These are phyloP conservation scores for Tenthredo distinguenda DNA, from an alignment of 2,888 invertebrate species.

Conservation along the genomic window DNA sequence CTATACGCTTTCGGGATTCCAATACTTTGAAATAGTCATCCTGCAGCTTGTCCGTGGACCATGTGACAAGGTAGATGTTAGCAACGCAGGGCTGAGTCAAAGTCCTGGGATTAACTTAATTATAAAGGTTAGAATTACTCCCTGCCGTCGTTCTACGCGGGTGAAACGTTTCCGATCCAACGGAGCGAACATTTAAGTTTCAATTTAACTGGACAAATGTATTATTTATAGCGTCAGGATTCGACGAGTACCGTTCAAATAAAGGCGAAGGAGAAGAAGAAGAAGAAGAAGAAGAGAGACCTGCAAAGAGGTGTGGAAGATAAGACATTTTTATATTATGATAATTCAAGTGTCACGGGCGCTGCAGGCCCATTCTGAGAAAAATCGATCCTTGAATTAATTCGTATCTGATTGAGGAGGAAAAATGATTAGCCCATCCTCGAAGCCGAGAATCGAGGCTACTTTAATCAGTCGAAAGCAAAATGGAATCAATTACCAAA, in stretches of 20 bases:
- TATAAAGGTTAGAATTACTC: constrained; percentile 29
- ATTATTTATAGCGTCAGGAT: not conserved
- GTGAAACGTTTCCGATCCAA: constrained; percentile 4
- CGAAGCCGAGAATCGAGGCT: not conserved
- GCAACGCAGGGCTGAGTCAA: not conserved
- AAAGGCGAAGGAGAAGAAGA: not conserved
- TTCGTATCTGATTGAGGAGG: not conserved
- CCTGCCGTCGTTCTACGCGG: not conserved
- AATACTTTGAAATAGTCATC: not conserved
- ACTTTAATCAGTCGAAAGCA: constrained; percentile 12
- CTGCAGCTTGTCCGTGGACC: not conserved
- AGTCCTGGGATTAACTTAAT: constrained; percentile 30
- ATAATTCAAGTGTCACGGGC: not conserved
- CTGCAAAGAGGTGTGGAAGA: not conserved
- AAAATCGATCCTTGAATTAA: not conserved
- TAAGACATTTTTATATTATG: not conserved
- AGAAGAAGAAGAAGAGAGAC: not conserved
- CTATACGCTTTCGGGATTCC: not conserved
- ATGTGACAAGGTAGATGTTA: not conserved
- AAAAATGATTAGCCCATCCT: not conserved
- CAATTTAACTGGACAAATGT: constrained; percentile 32
- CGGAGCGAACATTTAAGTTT: constrained; percentile 28
- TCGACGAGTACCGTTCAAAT: not conserved
- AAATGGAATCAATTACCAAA: constrained; percentile 11
- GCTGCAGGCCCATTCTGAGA: not conserved